These are phyloP conservation scores for Platyscapa corneri DNA, from an alignment of 1,140 invertebrate genomes.

Conservation along the genomic window DNA sequence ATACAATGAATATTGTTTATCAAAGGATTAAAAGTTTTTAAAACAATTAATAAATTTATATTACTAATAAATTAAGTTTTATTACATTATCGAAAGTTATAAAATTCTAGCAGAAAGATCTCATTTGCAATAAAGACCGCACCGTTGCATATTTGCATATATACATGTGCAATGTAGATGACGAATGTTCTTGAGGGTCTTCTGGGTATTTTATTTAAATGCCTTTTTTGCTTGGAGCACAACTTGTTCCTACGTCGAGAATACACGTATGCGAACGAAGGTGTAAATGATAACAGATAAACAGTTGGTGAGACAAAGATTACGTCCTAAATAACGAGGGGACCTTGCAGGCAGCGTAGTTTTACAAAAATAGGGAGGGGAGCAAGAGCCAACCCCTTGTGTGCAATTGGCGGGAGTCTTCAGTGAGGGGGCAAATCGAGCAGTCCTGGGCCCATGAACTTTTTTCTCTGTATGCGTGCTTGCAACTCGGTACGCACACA, in stretches of 20 bases:
- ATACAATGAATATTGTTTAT: too few relatives aligned
- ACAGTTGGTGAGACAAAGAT: not conserved
- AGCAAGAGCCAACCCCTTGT: not conserved
- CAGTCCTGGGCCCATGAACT: too few relatives aligned
- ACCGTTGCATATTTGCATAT: too few relatives aligned
- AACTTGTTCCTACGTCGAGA: not conserved
- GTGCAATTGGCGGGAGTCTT: not conserved
- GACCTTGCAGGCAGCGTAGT: not conserved
- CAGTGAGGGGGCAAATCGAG: too few relatives aligned
- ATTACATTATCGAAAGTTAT: too few relatives aligned
- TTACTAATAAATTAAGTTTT: too few relatives aligned
- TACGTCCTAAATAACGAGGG: not conserved
- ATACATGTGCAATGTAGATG: too few relatives aligned
- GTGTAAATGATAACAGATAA: not conserved
- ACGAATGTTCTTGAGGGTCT: not conserved
- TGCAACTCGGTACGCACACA: not conserved
- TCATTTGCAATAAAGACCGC: not conserved
- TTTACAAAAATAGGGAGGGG: too few relatives aligned
- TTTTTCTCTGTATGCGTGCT: not conserved
- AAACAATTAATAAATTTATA: too few relatives aligned
- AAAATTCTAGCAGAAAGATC: not conserved
- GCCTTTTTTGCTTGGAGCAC: not conserved
- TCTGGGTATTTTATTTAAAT: not conserved
- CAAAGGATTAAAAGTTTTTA: too few relatives aligned
- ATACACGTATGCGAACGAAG: not conserved